Conservation (phyloP, 2,888 invertebrate genomes). For the Abrostola triplasia region DNA sequence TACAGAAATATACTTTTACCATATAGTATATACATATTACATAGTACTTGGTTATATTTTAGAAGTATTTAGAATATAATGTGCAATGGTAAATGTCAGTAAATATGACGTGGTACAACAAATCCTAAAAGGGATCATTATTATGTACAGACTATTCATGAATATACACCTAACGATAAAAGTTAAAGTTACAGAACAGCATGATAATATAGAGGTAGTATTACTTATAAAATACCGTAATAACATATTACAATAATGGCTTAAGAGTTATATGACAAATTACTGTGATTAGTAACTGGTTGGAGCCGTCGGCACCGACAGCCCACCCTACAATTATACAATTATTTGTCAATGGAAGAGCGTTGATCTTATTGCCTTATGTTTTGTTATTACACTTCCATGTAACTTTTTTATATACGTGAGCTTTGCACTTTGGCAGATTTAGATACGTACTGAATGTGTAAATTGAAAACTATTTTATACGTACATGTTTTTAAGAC, state of each 20-base stretch:
- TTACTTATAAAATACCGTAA: conserved; percentile 7
- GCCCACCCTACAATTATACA: conserved; percentile 53
- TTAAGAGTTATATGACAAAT: conserved; percentile 44
- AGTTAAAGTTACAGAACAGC: no score
- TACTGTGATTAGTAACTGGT: conserved; percentile 42
- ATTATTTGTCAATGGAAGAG: conserved; percentile 54
- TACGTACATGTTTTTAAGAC: no score
- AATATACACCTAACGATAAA: no score
- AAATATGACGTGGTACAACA: no score
- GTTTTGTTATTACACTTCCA: conserved; percentile 24
- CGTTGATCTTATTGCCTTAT: conserved; percentile 56
- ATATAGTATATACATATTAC: neutral
- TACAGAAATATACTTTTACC: neutral
- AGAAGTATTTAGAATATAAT: no score
- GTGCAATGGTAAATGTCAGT: no score
- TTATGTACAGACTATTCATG: no score
- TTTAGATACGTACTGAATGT: no score
- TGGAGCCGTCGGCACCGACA: conserved; percentile 27
- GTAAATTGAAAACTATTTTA: no score
- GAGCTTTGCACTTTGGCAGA: neutral
- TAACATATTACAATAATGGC: conserved; percentile 1
- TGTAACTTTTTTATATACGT: neutral
- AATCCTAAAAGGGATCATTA: no score
- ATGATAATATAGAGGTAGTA: conserved; percentile 5
- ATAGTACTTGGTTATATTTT: no score